Conservation (phyloP, 2,888 invertebrate genomes). For the Eupelmus urozonus region DNA sequence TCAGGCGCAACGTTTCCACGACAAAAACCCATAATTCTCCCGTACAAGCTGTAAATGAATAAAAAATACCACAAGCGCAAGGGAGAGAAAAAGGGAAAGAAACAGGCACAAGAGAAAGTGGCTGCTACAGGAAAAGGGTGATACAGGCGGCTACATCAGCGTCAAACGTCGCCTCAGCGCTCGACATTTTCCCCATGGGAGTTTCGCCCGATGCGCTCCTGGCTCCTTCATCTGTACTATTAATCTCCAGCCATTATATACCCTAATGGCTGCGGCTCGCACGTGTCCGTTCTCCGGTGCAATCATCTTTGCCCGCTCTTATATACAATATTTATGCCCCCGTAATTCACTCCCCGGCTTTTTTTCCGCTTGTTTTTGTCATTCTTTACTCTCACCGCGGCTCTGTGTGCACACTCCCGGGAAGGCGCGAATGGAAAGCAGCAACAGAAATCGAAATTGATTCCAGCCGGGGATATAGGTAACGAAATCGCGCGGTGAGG, state of each 20-base stretch:
- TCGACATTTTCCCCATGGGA: conserved; percentile 67
- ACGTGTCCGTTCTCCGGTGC: not conserved
- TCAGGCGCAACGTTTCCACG: too few species aligned
- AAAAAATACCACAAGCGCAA: conserved; percentile 27
- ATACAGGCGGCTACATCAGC: conserved; percentile 45
- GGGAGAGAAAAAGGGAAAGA: conserved; percentile 18
- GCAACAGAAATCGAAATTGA: conserved; percentile 25
- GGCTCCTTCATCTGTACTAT: conserved; percentile 65
- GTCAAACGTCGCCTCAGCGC: conserved; percentile 65
- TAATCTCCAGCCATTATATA: conserved; percentile 62
- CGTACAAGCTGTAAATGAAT: not conserved
- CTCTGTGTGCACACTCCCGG: not conserved
- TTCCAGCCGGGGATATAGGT: not conserved
- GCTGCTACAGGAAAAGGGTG: not conserved
- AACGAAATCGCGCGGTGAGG: conserved; percentile 11
- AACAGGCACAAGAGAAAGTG: conserved; percentile 9
- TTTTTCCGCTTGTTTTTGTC: not conserved
- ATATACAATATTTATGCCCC: conserved; percentile 13
- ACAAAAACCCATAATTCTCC: too few species aligned
- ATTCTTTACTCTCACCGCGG: not conserved
- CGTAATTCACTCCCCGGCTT: not conserved
- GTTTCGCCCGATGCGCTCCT: conserved; percentile 34
- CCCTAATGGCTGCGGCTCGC: conserved; percentile 32
- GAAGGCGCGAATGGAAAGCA: not conserved
- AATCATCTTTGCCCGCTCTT: not conserved